Evolutionary conservation across 2,113 vertebrate genomes (phyloP).

Genomic region (Speoplatyrhinus poulsoni): DNA sequence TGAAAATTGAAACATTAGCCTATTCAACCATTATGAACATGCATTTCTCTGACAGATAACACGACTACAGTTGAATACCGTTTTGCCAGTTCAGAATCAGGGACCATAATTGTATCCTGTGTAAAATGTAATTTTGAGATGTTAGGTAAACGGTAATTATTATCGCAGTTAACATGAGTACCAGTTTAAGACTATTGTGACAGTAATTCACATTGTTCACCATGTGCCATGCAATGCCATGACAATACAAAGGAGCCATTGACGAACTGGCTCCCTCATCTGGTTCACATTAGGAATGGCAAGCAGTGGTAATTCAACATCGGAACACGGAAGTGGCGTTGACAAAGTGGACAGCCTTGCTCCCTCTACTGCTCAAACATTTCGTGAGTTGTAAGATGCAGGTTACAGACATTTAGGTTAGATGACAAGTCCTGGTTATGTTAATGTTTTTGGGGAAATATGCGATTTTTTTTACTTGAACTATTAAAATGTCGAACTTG

Average conservation of each 20-base stretch:
- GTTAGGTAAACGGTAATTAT: not conserved
- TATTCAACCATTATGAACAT: constrained; percentile 13
- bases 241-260: constrained; percentile 56
- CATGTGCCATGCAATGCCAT: constrained; percentile 55
- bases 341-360: constrained; percentile 9
- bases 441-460: not conserved
- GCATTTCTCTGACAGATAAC: constrained; percentile 36
- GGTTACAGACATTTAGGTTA: not conserved
- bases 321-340: constrained; percentile 35
- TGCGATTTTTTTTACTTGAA: not conserved
- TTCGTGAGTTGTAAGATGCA: not conserved
- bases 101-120: not conserved
- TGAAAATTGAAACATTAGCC: not conserved
- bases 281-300: constrained; percentile 48
- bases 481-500: not conserved
- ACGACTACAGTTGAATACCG: constrained; percentile 9
- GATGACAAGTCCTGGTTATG: not conserved
- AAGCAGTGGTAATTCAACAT: constrained; percentile 48
- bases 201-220: constrained; percentile 61
- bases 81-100: not conserved
- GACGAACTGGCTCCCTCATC: constrained; percentile 66
- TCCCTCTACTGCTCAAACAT: constrained; percentile 46
- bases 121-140: not conserved
- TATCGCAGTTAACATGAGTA: not conserved
- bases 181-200: constrained; percentile 18